Base-by-base conservation (phyloP, 1,140 invertebrate species). In the Plodia interpunctella region DNA sequence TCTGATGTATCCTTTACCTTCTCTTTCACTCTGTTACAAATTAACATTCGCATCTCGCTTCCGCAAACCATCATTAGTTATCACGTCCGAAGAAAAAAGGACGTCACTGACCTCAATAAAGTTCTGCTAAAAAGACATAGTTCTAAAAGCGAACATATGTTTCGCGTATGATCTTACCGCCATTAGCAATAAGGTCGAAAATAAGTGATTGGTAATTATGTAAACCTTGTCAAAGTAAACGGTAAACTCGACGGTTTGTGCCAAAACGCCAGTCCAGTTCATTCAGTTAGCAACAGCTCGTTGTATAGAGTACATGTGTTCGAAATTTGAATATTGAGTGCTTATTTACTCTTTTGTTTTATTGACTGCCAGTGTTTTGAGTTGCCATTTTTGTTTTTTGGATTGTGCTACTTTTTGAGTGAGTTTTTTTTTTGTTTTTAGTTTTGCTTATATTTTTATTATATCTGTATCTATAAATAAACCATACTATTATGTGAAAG, bases 51-150 rank as follows among this genome's bases (percentile, higher is more conserved):
- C 55, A 5, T 74, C 72, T 77, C 74, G 19, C 50, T 72, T 72
- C 63, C 66, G 59, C 62, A 62, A 83, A 75, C 80, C 72, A 70
- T 66, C 71, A 74, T 52, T 66, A 61, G 65, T 70, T 76, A 71
- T 78, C 61, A 66, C 61, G 62, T 67, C 66, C 69, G 68, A 72
- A 75, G 63, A 80, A 82, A 83, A 83, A 83, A 80, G 55, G 74
- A 82, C 79, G 84, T 85, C 84, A 83, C 70, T 87, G 84, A 87
- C 84, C 84, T 83, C 79, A 83, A 83, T 83, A 78, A 58, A 53
- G 54, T 53, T 53, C 49, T 38, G 50, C 51, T 61, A 67, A 76
- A 49, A 68, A 62, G 55, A 70, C 70, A 71, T 63, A 66, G 73
- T 78, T 60, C 63, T 65, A 62, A 19, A 17, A 38, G 50, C 11